These are phyloP conservation scores for Notothenia rossii DNA, from an alignment of 2,113 vertebrate species.

Conservation along the genomic window DNA sequence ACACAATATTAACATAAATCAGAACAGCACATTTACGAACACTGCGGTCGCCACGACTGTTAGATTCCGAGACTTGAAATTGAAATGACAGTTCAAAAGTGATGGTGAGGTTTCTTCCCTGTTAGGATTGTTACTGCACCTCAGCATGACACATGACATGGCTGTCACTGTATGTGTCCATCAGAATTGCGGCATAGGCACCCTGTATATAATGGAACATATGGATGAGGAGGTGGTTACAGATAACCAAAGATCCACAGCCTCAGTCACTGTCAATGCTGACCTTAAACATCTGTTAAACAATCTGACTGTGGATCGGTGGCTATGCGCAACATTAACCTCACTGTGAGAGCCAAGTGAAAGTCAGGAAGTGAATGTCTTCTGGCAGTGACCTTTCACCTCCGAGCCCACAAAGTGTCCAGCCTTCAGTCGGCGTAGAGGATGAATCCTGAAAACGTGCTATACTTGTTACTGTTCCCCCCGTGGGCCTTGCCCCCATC, in stretches of 20 bases:
- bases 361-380: constrained; percentile 56
- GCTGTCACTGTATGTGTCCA: constrained; percentile 53
- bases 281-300: constrained; percentile 24
- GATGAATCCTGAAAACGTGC: constrained; percentile 98
- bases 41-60: constrained; percentile 43
- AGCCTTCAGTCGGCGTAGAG: constrained; percentile 93
- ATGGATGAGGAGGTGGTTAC: constrained; percentile 62
- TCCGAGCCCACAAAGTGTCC: constrained; percentile 10
- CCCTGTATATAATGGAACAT: constrained; percentile 51
- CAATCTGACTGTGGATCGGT: constrained; percentile 56
- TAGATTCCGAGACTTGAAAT: constrained; percentile 54
- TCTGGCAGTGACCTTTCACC: constrained; percentile 52
- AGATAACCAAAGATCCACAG: constrained; percentile 59
- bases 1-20: constrained; percentile 22
- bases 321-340: constrained; percentile 62
- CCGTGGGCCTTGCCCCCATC: constrained; percentile 97
- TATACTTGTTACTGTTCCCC: constrained; percentile 99
- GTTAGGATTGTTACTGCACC: constrained; percentile 56
- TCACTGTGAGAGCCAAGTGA: constrained; percentile 40
- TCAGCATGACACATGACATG: constrained; percentile 56
- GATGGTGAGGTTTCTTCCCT: constrained; percentile 47
- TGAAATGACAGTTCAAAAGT: constrained; percentile 63
- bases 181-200: constrained; percentile 63
- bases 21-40: constrained; percentile 60
- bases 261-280: neutral